Evolutionary conservation across 2,888 invertebrate genomes (phyloP).

Genomic region (Polyommatus iphigenia): DNA sequence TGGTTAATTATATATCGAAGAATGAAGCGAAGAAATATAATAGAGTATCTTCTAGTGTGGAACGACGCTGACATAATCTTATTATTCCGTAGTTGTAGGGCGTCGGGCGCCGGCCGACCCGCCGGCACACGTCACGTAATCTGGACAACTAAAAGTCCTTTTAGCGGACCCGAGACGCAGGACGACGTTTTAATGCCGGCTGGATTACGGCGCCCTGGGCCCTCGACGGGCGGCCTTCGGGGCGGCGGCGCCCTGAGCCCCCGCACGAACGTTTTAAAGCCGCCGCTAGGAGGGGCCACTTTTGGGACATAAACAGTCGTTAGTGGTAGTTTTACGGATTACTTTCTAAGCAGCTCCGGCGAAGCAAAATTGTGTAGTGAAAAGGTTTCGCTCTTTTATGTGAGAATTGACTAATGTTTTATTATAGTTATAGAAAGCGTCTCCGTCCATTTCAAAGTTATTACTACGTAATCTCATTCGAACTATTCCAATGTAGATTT

Average conservation of each 20-base stretch:
- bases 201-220: neutral
- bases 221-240: neutral
- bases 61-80: neutral
- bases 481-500: neutral
- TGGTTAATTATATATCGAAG: too few relatives aligned
- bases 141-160: neutral
- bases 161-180: neutral
- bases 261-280: neutral
- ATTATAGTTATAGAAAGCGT: too few relatives aligned
- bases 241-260: neutral
- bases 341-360: neutral
- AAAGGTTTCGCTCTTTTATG: neutral
- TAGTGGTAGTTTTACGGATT: constrained; percentile 19
- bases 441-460: neutral
- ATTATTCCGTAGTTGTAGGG: neutral
- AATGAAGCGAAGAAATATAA: too few relatives aligned
- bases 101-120: neutral
- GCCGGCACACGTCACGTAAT: neutral
- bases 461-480: neutral
- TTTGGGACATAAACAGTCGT: neutral
- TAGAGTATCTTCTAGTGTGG: neutral
- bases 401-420: neutral
- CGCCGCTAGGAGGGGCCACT: neutral
- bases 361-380: neutral
- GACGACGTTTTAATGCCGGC: constrained; percentile 16